These are phyloP conservation scores for Pachypanchax playfairii DNA, from an alignment of 2,113 vertebrate genomes.

Conservation along the genomic window DNA sequence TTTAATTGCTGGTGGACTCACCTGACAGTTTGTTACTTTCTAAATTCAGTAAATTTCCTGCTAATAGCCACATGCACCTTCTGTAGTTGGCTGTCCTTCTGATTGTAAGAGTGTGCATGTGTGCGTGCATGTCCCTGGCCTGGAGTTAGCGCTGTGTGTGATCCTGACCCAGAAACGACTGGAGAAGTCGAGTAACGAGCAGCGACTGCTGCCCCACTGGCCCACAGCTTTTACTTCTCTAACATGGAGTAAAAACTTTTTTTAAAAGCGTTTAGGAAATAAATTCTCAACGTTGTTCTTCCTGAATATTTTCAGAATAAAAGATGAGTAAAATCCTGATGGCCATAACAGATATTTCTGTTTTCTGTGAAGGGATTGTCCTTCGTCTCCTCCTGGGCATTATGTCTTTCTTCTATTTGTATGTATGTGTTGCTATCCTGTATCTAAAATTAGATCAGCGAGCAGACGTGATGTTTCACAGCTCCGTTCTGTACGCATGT, in stretches of 20 bases:
- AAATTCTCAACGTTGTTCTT: too few species aligned
- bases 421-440: slow-evolving; percentile 4
- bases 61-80: background rate
- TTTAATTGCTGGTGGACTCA: too few species aligned
- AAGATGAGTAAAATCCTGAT: background rate
- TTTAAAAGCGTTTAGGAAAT: too few species aligned
- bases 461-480: slow-evolving; percentile 54
- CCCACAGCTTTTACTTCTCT: slow-evolving; percentile 40
- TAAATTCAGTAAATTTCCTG: background rate
- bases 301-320: too few species aligned
- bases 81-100: slow-evolving; percentile 27
- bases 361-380: background rate
- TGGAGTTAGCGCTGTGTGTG: slow-evolving; percentile 63
- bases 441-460: slow-evolving; percentile 56
- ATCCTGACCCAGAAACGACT: slow-evolving; percentile 72
- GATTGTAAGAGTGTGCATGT: slow-evolving; percentile 6
- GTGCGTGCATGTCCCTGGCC: slow-evolving; percentile 45
- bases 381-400: background rate
- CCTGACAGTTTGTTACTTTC: background rate
- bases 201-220: slow-evolving; percentile 67
- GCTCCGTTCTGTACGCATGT: slow-evolving; percentile 40
- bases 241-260: background rate
- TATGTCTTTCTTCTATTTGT: background rate
- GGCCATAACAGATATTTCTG: background rate
- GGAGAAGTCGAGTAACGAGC: slow-evolving; percentile 49